Percentiles rank a stretch among this genome's conserved stretches.
These are phyloP conservation scores for Pollenia griseotomentosa DNA, from an alignment of 2,888 invertebrate genomes.

Conservation along the genomic window DNA sequence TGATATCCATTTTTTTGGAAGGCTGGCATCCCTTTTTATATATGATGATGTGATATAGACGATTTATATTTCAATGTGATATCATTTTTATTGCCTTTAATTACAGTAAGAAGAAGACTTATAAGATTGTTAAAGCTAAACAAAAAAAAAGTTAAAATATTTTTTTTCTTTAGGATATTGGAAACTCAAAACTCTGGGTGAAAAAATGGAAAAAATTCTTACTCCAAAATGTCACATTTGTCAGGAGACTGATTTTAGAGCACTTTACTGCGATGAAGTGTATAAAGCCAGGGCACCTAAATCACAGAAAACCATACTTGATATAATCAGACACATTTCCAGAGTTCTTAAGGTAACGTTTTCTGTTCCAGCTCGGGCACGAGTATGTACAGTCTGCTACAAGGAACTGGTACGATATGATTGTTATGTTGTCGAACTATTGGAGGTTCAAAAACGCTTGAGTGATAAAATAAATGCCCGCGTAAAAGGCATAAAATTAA, in stretches of 20 bases:
- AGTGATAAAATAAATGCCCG: slow-evolving; percentile 69
- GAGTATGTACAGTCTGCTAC: slow-evolving; percentile 74
- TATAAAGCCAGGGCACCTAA: slow-evolving; percentile 68
- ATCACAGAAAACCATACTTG: slow-evolving; percentile 70
- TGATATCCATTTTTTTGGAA: not conserved
- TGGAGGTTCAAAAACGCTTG: slow-evolving; percentile 73
- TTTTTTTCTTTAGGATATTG: slow-evolving; percentile 1
- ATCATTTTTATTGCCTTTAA: slow-evolving; percentile 1
- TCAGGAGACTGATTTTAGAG: slow-evolving; percentile 57
- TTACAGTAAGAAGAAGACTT: slow-evolving; percentile 36
- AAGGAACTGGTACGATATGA: slow-evolving; percentile 75
- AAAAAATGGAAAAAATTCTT: slow-evolving; percentile 59
- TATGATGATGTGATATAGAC: slow-evolving; percentile 16
- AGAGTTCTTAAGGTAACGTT: slow-evolving; percentile 70
- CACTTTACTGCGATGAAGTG: slow-evolving; percentile 66
- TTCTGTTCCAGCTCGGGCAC: slow-evolving; percentile 60
- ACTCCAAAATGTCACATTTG: slow-evolving; percentile 68
- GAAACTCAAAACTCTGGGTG: not conserved
- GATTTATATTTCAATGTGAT: not conserved
- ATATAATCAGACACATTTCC: slow-evolving; percentile 69
- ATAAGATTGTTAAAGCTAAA: slow-evolving; percentile 38
- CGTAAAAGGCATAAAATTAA: slow-evolving; percentile 54
- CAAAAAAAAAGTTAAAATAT: slow-evolving; percentile 40
- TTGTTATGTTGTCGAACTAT: slow-evolving; percentile 73
- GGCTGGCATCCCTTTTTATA: slow-evolving; percentile 5